Evolutionary conservation across 1,140 invertebrate genomes (phyloP).

Genomic region (Cydia splendana): DNA sequence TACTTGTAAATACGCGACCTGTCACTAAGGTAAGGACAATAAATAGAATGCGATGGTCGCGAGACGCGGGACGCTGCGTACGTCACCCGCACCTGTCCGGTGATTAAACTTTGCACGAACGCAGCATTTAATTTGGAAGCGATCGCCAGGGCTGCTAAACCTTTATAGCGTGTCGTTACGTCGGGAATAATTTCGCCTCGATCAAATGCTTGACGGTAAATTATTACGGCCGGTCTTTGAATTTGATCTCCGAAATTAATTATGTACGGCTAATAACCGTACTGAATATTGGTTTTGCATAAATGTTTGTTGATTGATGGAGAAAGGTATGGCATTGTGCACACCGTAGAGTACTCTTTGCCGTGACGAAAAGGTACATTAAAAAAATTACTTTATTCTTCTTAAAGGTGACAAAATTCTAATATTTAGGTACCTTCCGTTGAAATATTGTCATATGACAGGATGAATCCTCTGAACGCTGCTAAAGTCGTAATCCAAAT

Average conservation of each 20-base stretch:
- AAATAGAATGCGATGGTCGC: constrained; percentile 51
- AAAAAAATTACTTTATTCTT: too few species aligned
- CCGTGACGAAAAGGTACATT: too few species aligned
- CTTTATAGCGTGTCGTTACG: constrained; percentile 23
- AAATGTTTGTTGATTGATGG: neutral
- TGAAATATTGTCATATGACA: too few species aligned
- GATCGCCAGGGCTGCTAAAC: constrained; percentile 37
- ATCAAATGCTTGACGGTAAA: constrained; percentile 22
- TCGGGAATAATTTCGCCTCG: constrained; percentile 20
- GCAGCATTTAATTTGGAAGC: constrained; percentile 56
- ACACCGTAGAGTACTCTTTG: neutral
- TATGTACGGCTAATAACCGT: constrained; percentile 15
- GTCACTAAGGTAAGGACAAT: constrained; percentile 49
- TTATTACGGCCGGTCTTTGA: constrained; percentile 25
- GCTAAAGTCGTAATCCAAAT: too few species aligned
- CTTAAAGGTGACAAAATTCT: too few species aligned
- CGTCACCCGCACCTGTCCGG: constrained; percentile 63
- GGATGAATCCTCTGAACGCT: too few species aligned
- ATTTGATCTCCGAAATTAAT: constrained; percentile 29
- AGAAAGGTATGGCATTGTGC: neutral
- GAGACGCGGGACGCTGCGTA: constrained; percentile 32
- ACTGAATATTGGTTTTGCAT: neutral
- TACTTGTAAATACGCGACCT: neutral
- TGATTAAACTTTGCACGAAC: constrained; percentile 23
- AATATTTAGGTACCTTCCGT: too few species aligned